Base-by-base conservation (phyloP, 92 coral and sea anemone genomes). In the Galaxea fascicularis region DNA sequence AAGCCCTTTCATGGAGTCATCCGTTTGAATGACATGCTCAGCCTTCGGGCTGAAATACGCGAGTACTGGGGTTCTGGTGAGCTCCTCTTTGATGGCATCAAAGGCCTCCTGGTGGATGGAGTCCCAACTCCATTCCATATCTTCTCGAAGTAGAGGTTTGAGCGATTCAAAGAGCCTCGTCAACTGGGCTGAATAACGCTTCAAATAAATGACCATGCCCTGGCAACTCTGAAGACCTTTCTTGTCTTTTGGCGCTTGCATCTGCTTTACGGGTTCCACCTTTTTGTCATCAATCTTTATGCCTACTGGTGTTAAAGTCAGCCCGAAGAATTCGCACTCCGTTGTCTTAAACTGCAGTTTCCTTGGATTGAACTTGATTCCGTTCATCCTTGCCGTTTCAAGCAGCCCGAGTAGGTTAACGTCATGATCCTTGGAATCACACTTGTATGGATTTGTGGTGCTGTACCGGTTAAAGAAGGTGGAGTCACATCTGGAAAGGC, bases 151-250 rank as follows among this genome's bases (percentile, higher is more conserved):
- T 10, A 76, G 54, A 0, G 81, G 69, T 11, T 76, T 41, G 31
- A 76, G 68, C 49, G 54, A 69, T 20, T 76, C 22, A 12, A 10
- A 76, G 10, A 76, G 69, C 25, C 15, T 56, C 10, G 24, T 76
- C 22, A 75, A n/a, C 47, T 12, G 4, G 52, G 8, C 80, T 75
- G 67, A 75, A 30, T 29, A 58, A 18, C 29, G 51, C 66, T 75
- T 75, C 67, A 75, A 56, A 58, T 56, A 75, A 47, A 45, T 71
- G 16, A 72, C 39, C 77, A 49, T 72, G 15, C 59, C 77, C 29
- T 72, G 77, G 77, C 45, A 72, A 72, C 77, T 49, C 77, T 49
- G 77, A n/a, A 72, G 77, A 72, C 59, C 59, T 71, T 71, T 49
- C 77, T 72, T 46, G 39, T 72, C 41, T 24, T 72, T 72, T 20